A percentile compares a stretch with the other conserved stretches of the same genome.
Evolutionary conservation across 1,140 invertebrate species (phyloP).

Genomic region (Teleogryllus occipitalis): DNA sequence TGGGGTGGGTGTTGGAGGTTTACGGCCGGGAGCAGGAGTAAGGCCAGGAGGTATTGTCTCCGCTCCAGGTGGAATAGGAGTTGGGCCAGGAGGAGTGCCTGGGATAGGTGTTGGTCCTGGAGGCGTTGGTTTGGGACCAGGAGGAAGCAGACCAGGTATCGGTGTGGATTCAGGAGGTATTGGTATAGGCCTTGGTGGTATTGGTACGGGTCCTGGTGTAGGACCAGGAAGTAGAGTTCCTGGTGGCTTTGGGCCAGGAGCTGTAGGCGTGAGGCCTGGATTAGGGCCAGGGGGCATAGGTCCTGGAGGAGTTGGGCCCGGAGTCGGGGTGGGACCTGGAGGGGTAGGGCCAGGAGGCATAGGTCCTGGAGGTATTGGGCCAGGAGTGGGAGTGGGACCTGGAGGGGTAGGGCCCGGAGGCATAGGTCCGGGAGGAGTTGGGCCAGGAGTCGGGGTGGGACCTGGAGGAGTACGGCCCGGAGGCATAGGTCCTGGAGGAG

Average conservation of each 20-base stretch:
- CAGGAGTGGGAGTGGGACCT: slow-evolving; percentile 8
- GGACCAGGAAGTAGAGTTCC: not conserved
- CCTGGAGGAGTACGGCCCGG: slow-evolving; percentile 19
- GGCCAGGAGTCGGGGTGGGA: slow-evolving; percentile 15
- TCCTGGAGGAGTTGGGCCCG: slow-evolving; percentile 12
- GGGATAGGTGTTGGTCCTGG: slow-evolving; percentile 1
- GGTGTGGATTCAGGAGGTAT: not conserved
- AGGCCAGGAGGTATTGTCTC: slow-evolving; percentile 16
- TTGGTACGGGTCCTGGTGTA: slow-evolving; percentile 12
- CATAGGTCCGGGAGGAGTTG: not conserved
- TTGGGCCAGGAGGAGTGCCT: slow-evolving; percentile 16
- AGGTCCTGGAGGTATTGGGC: slow-evolving; percentile 24
- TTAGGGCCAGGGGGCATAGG: slow-evolving; percentile 20
- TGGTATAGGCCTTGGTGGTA: slow-evolving; percentile 9
- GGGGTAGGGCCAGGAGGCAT: slow-evolving; percentile 10
- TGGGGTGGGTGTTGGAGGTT: slow-evolving; percentile 18
- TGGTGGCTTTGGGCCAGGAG: slow-evolving; percentile 10
- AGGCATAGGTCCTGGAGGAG: slow-evolving; percentile 9
- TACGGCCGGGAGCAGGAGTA: slow-evolving; percentile 21
- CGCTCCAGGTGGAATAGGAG: slow-evolving; percentile 24
- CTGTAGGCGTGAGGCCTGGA: not conserved
- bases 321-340: slow-evolving; percentile 19
- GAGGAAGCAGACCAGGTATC: not conserved
- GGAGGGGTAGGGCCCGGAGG: slow-evolving; percentile 18
- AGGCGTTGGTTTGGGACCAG: slow-evolving; percentile 12